A percentile compares a stretch with the other conserved stretches of the same genome.
Evolutionary conservation across 2,113 vertebrate species (phyloP).

Genomic region (Chrysochloris asiatica): DNA sequence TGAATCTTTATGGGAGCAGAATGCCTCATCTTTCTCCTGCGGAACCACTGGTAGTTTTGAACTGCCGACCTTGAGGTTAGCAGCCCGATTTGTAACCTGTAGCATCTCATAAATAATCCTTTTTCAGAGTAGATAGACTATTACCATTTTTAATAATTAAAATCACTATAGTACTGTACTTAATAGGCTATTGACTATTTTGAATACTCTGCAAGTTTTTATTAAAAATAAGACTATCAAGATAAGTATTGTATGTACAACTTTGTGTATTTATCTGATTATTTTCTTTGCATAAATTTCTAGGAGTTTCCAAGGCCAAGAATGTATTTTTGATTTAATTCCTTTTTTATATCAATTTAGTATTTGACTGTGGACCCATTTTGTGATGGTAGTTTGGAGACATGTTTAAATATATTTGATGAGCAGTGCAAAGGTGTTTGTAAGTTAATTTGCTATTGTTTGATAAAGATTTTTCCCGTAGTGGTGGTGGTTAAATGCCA

Average conservation of each 20-base stretch:
- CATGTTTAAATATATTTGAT: conserved; percentile 54
- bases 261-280: conserved; percentile 55
- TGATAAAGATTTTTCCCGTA: conserved; percentile 4
- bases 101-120: conserved; percentile 53
- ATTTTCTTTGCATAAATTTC: conserved; percentile 53
- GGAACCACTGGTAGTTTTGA: too few relatives aligned
- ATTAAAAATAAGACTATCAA: conserved; percentile 48
- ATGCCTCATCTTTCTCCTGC: too few relatives aligned
- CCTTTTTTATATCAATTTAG: conserved; percentile 11
- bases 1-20: too few relatives aligned
- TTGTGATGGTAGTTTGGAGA: conserved; percentile 49
- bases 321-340: conserved; percentile 13
- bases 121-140: conserved; percentile 51
- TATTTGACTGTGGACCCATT: conserved; percentile 50
- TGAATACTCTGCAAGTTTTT: conserved; percentile 47
- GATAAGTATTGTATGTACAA: conserved; percentile 31
- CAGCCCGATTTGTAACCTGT: too few relatives aligned
- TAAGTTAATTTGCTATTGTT: conserved; percentile 67
- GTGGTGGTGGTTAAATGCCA: too few relatives aligned
- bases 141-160: conserved; percentile 44
- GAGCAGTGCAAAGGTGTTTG: conserved; percentile 53
- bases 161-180: conserved; percentile 3
- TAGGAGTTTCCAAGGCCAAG: conserved; percentile 45
- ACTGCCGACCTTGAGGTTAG: too few relatives aligned
- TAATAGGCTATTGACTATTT: conserved; percentile 61